A percentile compares a stretch with the other conserved stretches of the same genome.
These are phyloP conservation scores for Malacoraja senta DNA, from an alignment of 2,797 vertebrate genomes.

Conservation along the genomic window DNA sequence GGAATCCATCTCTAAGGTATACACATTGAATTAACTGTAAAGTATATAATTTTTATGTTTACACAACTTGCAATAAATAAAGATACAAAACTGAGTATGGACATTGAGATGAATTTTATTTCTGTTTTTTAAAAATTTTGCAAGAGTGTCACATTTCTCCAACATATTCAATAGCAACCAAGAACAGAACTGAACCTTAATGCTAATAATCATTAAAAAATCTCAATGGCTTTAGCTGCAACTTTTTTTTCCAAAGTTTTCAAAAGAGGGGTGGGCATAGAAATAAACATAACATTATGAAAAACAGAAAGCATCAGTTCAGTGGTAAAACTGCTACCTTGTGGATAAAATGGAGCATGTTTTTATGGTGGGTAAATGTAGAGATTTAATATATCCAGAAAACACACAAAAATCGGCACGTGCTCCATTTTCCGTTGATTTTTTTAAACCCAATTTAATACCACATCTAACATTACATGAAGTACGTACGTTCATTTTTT, in stretches of 20 bases:
- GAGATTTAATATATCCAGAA: too few species aligned
- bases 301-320: neutral
- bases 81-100: neutral
- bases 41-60: neutral
- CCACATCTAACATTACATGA: neutral
- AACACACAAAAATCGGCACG: neutral
- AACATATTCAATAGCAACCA: neutral
- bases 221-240: neutral
- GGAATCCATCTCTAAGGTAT: neutral
- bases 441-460: neutral
- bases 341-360: neutral
- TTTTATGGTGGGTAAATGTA: neutral
- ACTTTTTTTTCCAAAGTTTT: too few species aligned
- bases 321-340: neutral
- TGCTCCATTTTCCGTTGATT: neutral
- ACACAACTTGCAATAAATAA: neutral
- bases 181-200: neutral
- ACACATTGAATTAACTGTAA: neutral
- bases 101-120: neutral
- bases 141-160: conserved; percentile 24
- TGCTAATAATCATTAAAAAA: neutral
- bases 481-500: neutral
- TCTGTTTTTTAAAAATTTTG: neutral
- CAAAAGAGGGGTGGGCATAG: neutral
- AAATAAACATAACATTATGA: neutral